Evolutionary conservation across 1,140 invertebrate species (phyloP), one percentile per base, ranked within the genome.

Genomic region (Hyles euphorbiae): DNA sequence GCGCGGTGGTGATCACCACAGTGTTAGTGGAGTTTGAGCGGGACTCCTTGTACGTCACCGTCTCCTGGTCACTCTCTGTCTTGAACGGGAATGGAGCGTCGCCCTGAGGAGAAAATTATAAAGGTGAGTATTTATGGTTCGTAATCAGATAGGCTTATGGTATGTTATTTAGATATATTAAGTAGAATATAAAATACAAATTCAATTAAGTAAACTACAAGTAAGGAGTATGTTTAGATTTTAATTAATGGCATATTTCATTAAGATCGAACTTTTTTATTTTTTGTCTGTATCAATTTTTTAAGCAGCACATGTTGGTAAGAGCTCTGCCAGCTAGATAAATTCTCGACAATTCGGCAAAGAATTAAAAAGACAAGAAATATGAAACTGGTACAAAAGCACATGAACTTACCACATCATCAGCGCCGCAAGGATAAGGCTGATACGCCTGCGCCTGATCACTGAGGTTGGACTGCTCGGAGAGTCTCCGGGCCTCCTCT

Each of bases 401-500:
- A 22, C 22, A 22, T 22, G 22, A 22, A 68, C 77, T 78, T 51
- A 86, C 83, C 72, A 81, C 77, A 61, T 85, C 83, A 62, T 87
- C 83, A 70, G 74, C 71, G 3, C 56, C 70, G 54, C 76, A 83
- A 12, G 81, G 82, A 40, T 88, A 87, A 5, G 81, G 77, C 54
- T 86, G 86, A 55, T 88, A 88, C 5, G 63, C 65, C 54, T 85
- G 82, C 0, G 77, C 68, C 61, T 88, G 86, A 54, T 89, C 88
- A 61, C 89, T 89, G 33, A 88, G 61, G 65, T 89, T 90, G 44
- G 89, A 90, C 67, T 90, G 89, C 52, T 89, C 89, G 0, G 87
- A 89, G 3, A 90, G 69, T 61, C 91, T 88, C 32, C 92, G 87
- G 3, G 91, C 90, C 58, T 93, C 89, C 70, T 93, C 93, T 51